Conservation (phyloP, 2,888 invertebrate genomes). For the Melipona bicolor region DNA sequence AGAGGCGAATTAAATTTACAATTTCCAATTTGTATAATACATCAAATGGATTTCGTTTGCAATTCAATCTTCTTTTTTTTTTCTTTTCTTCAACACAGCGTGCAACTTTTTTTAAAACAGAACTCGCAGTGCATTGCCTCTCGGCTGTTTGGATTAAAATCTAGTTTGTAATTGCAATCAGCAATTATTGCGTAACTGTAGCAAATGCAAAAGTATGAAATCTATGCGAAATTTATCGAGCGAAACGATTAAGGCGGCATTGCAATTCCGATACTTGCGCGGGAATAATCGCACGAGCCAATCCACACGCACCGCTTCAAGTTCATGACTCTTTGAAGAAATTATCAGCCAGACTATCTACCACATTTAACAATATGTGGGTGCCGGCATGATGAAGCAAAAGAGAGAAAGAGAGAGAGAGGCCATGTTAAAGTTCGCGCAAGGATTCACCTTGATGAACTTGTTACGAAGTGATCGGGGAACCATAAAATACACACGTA, state of each 20-base stretch:
- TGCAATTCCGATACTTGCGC: slow-evolving; percentile 13
- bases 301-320: slow-evolving; percentile 52
- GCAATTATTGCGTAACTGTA: slow-evolving; percentile 5
- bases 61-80: not conserved
- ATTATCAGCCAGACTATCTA: slow-evolving; percentile 62
- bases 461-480: slow-evolving; percentile 40
- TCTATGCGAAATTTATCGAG: not conserved
- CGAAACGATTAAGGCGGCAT: slow-evolving; percentile 14
- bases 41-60: not conserved
- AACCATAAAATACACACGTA: slow-evolving; percentile 24
- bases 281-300: slow-evolving; percentile 36
- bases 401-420: slow-evolving; percentile 15
- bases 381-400: slow-evolving; percentile 64
- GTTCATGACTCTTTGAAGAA: slow-evolving; percentile 61
- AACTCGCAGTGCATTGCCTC: not conserved
- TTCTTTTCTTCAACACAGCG: too few relatives aligned
- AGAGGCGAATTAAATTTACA: not conserved
- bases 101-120: too few relatives aligned
- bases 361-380: slow-evolving; percentile 63
- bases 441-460: slow-evolving; percentile 51
- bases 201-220: not conserved
- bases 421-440: slow-evolving; percentile 55
- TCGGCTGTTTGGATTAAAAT: too few relatives aligned
- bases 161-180: not conserved
- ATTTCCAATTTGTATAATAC: not conserved